These are phyloP conservation scores for Darevskia nairensis DNA, from an alignment of 2,797 vertebrate genomes.

Conservation along the genomic window DNA sequence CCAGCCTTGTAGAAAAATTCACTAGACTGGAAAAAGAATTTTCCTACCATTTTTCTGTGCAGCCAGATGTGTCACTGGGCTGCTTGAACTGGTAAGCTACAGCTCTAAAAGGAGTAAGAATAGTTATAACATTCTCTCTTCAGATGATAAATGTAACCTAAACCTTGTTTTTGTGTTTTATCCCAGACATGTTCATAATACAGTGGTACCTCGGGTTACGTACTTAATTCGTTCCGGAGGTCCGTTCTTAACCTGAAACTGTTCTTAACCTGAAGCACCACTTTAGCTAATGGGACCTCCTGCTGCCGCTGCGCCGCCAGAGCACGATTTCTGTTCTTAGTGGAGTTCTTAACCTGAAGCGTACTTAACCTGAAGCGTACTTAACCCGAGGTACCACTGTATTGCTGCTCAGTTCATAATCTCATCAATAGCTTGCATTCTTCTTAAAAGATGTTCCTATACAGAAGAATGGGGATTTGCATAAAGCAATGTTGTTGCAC, in stretches of 20 bases:
- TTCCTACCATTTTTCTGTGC: neutral
- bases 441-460: slow-evolving; percentile 41
- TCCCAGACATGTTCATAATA: neutral
- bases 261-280: too few relatives aligned
- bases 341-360: too few relatives aligned
- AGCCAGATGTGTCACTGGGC: neutral
- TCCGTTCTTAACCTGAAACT: too few relatives aligned
- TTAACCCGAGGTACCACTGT: too few relatives aligned
- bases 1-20: neutral
- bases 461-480: slow-evolving; percentile 57
- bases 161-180: neutral
- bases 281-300: too few relatives aligned
- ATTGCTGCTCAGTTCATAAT: neutral
- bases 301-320: too few relatives aligned
- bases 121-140: neutral
- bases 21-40: neutral
- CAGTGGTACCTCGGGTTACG: too few relatives aligned
- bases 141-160: neutral
- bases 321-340: too few relatives aligned
- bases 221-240: too few relatives aligned
- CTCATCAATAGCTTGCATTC: slow-evolving; percentile 21
- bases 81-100: neutral
- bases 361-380: too few relatives aligned
- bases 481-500: neutral
- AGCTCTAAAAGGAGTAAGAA: neutral